These are phyloP conservation scores for Sinocyclocheilus grahami DNA, from an alignment of 2,113 vertebrate genomes.

Conservation along the genomic window DNA sequence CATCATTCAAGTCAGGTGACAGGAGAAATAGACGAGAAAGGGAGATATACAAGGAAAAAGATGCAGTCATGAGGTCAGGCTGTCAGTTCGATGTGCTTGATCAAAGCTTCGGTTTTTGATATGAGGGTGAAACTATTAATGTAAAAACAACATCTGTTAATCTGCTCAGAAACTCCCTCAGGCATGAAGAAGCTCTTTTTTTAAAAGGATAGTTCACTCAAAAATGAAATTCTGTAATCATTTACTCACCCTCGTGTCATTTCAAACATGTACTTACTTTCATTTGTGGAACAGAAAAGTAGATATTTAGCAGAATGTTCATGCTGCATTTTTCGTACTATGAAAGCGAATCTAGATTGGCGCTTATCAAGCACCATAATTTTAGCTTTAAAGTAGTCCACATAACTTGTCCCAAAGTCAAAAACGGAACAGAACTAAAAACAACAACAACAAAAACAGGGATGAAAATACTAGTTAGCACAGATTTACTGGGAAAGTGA, in stretches of 20 bases:
- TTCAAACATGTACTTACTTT: neutral
- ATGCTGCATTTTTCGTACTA: neutral
- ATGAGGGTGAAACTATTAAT: neutral
- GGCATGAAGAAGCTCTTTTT: neutral
- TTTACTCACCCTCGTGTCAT: no score
- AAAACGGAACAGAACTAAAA: neutral
- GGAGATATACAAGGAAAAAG: slow-evolving; percentile 4
- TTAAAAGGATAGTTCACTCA: neutral
- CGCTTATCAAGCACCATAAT: neutral
- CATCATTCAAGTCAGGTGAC: slow-evolving; percentile 7
- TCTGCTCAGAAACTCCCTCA: neutral
- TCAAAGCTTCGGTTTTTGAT: slow-evolving; percentile 1
- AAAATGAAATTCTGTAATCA: no score
- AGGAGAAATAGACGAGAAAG: neutral
- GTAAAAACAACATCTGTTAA: slow-evolving; percentile 25
- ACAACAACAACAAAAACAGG: no score
- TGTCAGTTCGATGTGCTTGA: neutral
- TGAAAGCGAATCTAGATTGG: neutral
- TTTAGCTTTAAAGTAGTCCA: neutral
- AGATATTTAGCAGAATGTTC: neutral
- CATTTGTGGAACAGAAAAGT: neutral
- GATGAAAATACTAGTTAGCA: no score
- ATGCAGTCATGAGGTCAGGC: neutral
- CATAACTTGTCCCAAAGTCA: neutral
- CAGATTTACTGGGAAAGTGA: no score